A percentile compares a stretch with the other conserved stretches of the same genome.
Conservation (phyloP, 2,797 vertebrate genomes). For the Anniella stebbinsi region DNA sequence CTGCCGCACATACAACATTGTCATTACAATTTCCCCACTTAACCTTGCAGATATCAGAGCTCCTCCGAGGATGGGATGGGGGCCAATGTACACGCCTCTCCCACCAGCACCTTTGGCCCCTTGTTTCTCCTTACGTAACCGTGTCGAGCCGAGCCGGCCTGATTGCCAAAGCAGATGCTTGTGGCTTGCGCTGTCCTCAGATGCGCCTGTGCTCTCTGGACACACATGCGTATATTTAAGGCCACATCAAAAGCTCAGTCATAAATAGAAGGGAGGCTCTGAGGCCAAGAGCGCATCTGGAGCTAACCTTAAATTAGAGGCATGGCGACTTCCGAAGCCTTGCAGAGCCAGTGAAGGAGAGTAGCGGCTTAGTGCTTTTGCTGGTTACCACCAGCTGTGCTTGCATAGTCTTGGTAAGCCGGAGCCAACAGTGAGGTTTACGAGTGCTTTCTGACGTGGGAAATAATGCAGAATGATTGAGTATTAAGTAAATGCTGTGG, state of each 20-base stretch:
- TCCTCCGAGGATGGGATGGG: background rate
- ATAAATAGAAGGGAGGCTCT: constrained; percentile 44
- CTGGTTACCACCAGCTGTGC: constrained; percentile 6
- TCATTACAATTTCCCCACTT: constrained; percentile 3
- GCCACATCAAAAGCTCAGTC: constrained; percentile 34
- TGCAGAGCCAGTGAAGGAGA: background rate
- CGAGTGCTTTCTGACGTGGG: background rate
- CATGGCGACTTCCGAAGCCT: constrained; percentile 36
- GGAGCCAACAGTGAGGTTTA: background rate
- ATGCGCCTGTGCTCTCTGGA: constrained; percentile 10
- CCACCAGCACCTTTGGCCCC: background rate
- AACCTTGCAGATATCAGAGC: background rate
- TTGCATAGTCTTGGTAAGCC: background rate
- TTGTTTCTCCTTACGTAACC: background rate
- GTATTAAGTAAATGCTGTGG: background rate
- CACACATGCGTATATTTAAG: background rate
- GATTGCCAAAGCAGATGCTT: background rate
- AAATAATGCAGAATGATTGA: background rate
- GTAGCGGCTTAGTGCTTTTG: background rate
- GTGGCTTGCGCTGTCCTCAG: constrained; percentile 22
- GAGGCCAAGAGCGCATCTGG: constrained; percentile 36
- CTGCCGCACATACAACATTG: background rate
- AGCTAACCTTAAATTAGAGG: constrained; percentile 50
- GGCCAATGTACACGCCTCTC: background rate
- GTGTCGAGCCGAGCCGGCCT: background rate